phyloP scores from a whole-genome alignment of 1,140 invertebrate species.

The Gryllus bimaculatus region DNA sequence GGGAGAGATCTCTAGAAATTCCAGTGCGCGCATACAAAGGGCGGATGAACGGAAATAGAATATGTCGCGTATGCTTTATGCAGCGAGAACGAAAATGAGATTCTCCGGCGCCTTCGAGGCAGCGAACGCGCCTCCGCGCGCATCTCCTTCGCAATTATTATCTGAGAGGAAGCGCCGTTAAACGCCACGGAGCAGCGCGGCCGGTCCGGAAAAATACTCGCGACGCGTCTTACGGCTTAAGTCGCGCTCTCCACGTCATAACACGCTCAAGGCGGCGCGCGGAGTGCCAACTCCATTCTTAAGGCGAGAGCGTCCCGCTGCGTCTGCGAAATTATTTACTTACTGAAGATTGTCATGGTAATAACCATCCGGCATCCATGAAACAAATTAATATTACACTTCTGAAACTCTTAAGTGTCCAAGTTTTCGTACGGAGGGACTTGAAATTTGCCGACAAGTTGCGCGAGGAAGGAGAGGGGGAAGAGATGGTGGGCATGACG shows the following conservation, averaged over 20 bases:
- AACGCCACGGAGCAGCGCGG: background rate
- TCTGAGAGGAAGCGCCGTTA: background rate
- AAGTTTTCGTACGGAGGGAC: background rate
- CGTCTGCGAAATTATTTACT: constrained; percentile 1
- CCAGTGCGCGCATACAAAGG: too few relatives aligned
- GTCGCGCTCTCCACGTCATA: background rate
- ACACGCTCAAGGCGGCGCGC: background rate
- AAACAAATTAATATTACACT: background rate
- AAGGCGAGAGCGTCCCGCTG: background rate
- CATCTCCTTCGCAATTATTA: background rate
- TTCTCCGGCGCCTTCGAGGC: too few relatives aligned
- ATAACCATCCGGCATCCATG: background rate
- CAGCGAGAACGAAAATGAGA: too few relatives aligned
- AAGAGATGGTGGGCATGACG: too few relatives aligned
- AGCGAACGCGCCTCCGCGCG: background rate
- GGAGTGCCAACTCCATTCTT: background rate
- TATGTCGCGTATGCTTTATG: too few relatives aligned
- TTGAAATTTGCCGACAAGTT: background rate
- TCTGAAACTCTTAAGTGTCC: background rate
- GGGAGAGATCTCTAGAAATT: too few relatives aligned
- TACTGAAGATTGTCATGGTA: background rate
- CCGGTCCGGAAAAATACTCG: background rate
- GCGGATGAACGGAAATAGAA: too few relatives aligned
- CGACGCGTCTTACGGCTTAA: background rate
- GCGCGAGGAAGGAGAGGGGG: background rate